Conservation (phyloP, 2,888 invertebrate genomes). For the Theodoxus fluviatilis region DNA sequence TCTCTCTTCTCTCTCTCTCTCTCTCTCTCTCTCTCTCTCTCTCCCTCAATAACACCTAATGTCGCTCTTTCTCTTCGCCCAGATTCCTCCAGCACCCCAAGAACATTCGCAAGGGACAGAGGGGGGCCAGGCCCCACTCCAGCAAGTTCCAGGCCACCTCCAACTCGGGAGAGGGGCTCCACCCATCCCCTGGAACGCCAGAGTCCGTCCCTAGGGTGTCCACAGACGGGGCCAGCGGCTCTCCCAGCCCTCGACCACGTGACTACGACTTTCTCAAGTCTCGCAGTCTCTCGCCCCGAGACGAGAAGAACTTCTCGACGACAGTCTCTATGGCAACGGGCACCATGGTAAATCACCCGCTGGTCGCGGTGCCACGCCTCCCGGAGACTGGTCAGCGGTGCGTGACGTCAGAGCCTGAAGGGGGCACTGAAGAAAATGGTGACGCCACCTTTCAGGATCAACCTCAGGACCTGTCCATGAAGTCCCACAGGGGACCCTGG, state of each 20-base stretch:
- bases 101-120: slow-evolving; percentile 84
- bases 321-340: too few relatives aligned
- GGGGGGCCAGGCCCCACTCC: slow-evolving; percentile 55
- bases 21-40: too few relatives aligned
- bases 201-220: neutral
- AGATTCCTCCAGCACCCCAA: slow-evolving; percentile 92
- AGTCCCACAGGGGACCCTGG: slow-evolving; percentile 15
- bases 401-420: slow-evolving; percentile 21
- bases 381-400: too few relatives aligned
- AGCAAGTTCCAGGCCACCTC: slow-evolving; percentile 25
- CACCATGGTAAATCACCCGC: too few relatives aligned
- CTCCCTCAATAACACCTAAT: neutral
- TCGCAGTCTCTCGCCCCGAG: too few relatives aligned
- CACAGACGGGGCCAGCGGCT: neutral
- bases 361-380: too few relatives aligned
- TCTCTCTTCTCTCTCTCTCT: too few relatives aligned
- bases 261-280: too few relatives aligned
- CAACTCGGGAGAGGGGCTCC: neutral
- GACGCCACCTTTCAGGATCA: slow-evolving; percentile 35
- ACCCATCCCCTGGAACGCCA: neutral
- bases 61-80: slow-evolving; percentile 40
- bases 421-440: neutral
- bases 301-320: too few relatives aligned
- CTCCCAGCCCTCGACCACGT: slow-evolving; percentile 13
- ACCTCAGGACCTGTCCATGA: slow-evolving; percentile 47